Evolutionary conservation across 2,888 invertebrate genomes (phyloP).

Genomic region (Epinotia demarniana): DNA sequence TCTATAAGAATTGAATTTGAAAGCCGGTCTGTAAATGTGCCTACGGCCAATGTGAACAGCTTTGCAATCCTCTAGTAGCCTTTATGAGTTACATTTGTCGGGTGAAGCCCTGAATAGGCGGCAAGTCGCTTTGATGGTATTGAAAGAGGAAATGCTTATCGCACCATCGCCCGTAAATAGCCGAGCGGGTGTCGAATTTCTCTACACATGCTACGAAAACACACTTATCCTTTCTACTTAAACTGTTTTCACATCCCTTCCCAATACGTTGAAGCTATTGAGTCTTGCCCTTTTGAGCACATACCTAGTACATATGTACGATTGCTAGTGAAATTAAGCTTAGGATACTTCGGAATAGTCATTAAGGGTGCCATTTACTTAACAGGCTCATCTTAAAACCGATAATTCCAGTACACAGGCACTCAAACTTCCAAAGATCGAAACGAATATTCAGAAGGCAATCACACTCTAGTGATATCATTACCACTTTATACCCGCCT

Average conservation of each 20-base stretch:
- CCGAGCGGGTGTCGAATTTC: conserved; percentile 79
- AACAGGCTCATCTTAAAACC: conserved; percentile 21
- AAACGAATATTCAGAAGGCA: conserved; percentile 49
- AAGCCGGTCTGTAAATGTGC: conserved; percentile 56
- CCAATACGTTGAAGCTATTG: conserved; percentile 72
- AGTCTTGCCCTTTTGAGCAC: conserved; percentile 65
- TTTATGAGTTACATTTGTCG: conserved; percentile 76
- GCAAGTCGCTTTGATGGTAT: conserved; percentile 80
- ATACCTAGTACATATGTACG: conserved; percentile 41
- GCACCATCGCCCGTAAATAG: conserved; percentile 81
- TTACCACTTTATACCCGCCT: conserved; percentile 74
- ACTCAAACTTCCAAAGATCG: conserved; percentile 35
- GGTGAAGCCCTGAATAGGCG: conserved; percentile 74
- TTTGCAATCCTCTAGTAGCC: conserved; percentile 72
- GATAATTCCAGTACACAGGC: conserved; percentile 18
- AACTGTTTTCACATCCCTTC: conserved; percentile 76
- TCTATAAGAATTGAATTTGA: conserved; percentile 41
- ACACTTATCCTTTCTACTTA: conserved; percentile 81
- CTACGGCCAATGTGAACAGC: conserved; percentile 61
- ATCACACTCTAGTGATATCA: conserved; percentile 63
- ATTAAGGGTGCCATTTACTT: conserved; percentile 24
- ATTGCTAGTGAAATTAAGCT: conserved; percentile 10
- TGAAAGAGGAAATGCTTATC: conserved; percentile 83
- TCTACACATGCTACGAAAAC: conserved; percentile 78
- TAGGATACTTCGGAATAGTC: conserved; percentile 26